Evolutionary conservation across 2,113 vertebrate genomes (phyloP).

Genomic region (Felis chaus): DNA sequence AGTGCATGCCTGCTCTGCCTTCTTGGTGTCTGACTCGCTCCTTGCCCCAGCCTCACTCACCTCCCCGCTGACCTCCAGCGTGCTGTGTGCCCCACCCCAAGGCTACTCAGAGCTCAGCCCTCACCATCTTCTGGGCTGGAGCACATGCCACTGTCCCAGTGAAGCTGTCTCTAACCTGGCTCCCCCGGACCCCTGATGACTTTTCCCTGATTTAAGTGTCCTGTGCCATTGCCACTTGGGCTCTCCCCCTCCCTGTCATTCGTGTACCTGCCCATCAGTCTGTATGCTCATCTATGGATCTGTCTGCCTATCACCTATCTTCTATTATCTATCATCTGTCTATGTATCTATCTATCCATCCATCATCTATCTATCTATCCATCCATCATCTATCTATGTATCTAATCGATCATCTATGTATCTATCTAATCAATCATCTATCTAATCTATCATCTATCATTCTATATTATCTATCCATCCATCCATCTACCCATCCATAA

Average conservation of each 20-base stretch:
- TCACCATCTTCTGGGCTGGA: background rate
- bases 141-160: background rate
- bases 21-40: background rate
- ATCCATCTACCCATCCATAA: too few relatives aligned
- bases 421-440: too few relatives aligned
- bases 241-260: background rate
- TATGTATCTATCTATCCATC: too few relatives aligned
- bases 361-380: too few relatives aligned
- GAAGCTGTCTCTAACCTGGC: background rate
- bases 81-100: background rate
- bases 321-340: background rate
- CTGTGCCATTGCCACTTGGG: background rate
- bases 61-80: background rate
- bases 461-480: too few relatives aligned
- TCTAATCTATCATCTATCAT: too few relatives aligned
- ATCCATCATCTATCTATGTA: background rate
- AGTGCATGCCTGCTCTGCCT: background rate
- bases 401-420: too few relatives aligned
- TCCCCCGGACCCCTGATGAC: background rate
- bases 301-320: background rate
- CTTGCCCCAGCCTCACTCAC: fast-evolving
- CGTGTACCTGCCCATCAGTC: too few relatives aligned
- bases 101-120: background rate
- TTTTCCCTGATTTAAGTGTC: background rate
- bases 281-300: background rate